Evolutionary conservation across 2,888 invertebrate species (phyloP).

Genomic region (Octonoba sinensis): DNA sequence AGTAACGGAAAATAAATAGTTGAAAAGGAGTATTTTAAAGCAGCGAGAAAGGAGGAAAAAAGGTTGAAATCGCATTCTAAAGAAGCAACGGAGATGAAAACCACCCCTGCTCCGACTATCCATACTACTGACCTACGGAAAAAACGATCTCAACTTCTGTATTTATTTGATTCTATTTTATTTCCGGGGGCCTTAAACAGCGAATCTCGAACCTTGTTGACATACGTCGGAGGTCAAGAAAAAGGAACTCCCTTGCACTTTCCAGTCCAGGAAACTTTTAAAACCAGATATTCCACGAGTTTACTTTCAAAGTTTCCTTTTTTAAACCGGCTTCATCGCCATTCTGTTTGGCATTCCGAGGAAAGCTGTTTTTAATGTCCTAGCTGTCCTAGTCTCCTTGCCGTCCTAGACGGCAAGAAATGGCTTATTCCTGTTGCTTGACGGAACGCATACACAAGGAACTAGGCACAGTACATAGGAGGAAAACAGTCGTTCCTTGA

Average conservation of each 20-base stretch:
- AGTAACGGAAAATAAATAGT: conserved; percentile 50
- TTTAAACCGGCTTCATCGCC: conserved; percentile 37
- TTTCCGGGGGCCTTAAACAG: conserved; percentile 26
- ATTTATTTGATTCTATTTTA: conserved; percentile 53
- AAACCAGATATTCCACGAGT: conserved; percentile 54
- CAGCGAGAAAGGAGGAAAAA: neutral
- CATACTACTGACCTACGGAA: conserved; percentile 54
- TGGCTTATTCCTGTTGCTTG: too few species aligned
- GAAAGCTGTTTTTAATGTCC: conserved; percentile 45
- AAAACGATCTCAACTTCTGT: conserved; percentile 42
- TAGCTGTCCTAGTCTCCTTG: too few species aligned
- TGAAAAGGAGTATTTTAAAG: conserved; percentile 10
- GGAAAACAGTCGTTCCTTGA: too few species aligned
- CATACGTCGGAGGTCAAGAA: conserved; percentile 51
- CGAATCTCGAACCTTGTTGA: conserved; percentile 49
- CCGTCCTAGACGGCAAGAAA: too few species aligned
- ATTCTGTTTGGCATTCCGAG: conserved; percentile 43
- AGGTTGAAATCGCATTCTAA: conserved; percentile 30
- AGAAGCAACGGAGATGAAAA: conserved; percentile 50
- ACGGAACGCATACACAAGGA: too few species aligned
- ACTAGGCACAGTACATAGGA: too few species aligned
- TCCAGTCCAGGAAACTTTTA: conserved; percentile 54
- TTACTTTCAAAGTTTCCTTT: conserved; percentile 57
- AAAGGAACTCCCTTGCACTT: conserved; percentile 51
- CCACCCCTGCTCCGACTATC: conserved; percentile 42